Conservation (phyloP, 2,888 invertebrate species). For the Heliconius cydno region DNA sequence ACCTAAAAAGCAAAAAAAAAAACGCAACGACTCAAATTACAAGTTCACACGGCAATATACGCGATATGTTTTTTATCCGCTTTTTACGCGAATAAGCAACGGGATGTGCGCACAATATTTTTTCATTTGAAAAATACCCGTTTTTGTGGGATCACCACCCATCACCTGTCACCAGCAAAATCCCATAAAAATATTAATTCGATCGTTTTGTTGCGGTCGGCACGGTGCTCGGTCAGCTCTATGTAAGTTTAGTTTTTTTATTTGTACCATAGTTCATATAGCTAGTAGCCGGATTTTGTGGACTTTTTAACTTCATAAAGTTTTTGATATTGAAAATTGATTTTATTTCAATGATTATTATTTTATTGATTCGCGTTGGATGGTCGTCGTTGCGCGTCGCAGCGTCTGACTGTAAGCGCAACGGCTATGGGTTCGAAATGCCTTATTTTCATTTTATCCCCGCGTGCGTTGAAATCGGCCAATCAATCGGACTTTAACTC, state of each 20-base stretch:
- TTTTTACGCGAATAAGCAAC: constrained; percentile 15
- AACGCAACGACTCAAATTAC: constrained; percentile 4
- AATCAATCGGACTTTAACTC: no score
- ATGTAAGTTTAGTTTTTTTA: background rate
- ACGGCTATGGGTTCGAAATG: no score
- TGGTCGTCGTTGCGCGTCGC: no score
- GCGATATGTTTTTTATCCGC: background rate
- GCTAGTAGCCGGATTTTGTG: no score
- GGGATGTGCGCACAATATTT: constrained; percentile 20
- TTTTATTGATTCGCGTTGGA: no score
- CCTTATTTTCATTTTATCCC: no score
- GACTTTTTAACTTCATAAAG: no score
- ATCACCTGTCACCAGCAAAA: constrained; percentile 9
- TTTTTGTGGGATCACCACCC: background rate
- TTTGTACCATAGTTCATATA: background rate
- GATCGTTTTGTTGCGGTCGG: constrained; percentile 4
- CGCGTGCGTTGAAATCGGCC: background rate
- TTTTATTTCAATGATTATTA: no score
- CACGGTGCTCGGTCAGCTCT: background rate
- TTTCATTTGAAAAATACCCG: constrained; percentile 8
- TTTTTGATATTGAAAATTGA: no score
- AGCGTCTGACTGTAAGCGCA: no score
- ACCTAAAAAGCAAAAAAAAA: background rate
- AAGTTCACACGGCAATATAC: constrained; percentile 20
- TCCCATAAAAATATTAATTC: background rate